A percentile compares a stretch with the other conserved stretches of the same genome.
Conservation (phyloP, 1,140 invertebrate species). For the Berghia stephanieae region DNA sequence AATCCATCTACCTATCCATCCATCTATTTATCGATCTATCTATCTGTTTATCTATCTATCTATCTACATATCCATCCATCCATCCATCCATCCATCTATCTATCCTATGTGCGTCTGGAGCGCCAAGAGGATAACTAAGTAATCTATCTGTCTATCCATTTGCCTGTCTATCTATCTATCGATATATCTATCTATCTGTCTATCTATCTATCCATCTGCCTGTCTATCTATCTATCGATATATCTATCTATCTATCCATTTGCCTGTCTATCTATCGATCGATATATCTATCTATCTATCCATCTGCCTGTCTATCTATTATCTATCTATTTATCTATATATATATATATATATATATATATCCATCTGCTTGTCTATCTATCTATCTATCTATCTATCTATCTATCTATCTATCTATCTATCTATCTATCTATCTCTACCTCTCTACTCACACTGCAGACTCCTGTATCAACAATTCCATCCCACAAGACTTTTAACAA, state of each 20-base stretch:
- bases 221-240: background rate
- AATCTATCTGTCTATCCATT: background rate
- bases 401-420: background rate
- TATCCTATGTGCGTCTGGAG: background rate
- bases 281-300: background rate
- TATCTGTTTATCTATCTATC: background rate
- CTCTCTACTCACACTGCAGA: too few relatives aligned
- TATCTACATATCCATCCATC: too few relatives aligned
- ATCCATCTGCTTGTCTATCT: background rate
- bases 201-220: slow-evolving; percentile 22
- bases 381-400: slow-evolving; percentile 1
- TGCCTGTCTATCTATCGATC: background rate
- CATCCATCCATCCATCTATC: too few relatives aligned
- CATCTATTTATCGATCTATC: background rate
- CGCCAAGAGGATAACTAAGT: background rate
- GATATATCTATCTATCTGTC: slow-evolving; percentile 4
- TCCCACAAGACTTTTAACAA: too few relatives aligned
- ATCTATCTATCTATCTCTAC: background rate
- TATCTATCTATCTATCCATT: slow-evolving; percentile 1
- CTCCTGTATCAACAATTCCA: too few relatives aligned
- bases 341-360: background rate
- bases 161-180: background rate
- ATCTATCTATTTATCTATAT: background rate
- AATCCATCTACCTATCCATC: background rate
- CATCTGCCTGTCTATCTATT: slow-evolving; percentile 14